Conservation (phyloP, 2,113 vertebrate genomes). For the Heterotilapia buettikoferi region DNA sequence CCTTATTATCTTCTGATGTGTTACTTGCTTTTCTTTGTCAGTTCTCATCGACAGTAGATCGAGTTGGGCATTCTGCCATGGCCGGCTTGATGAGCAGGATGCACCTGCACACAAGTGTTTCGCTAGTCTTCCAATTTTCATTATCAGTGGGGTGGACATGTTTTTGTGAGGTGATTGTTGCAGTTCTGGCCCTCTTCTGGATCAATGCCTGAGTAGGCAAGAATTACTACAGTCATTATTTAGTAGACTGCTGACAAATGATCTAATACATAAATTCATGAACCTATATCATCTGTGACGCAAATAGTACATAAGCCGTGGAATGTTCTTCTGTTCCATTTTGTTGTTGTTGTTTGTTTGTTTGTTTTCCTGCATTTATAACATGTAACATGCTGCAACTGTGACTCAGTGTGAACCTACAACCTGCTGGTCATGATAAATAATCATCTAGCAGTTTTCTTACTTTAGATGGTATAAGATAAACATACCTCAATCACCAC, state of each 20-base stretch:
- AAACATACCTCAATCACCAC: not conserved
- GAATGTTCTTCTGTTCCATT: not conserved
- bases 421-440: slow-evolving; percentile 8
- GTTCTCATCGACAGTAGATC: not conserved
- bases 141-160: not conserved
- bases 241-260: not conserved
- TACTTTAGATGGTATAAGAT: slow-evolving; percentile 13
- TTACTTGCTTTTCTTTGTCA: not conserved
- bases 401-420: not conserved
- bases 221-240: not conserved
- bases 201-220: not conserved
- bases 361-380: not conserved
- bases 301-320: not conserved
- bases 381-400: not conserved
- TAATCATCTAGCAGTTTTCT: slow-evolving; percentile 22
- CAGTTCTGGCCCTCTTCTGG: not conserved
- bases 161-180: not conserved
- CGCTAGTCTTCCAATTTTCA: not conserved
- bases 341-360: not conserved
- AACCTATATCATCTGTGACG: not conserved
- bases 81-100: not conserved
- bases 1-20: not conserved
- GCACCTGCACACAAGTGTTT: not conserved
- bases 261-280: not conserved
- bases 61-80: not conserved